phyloP scores from a whole-genome alignment of 2,113 vertebrate genomes.

The Etia nguti region DNA sequence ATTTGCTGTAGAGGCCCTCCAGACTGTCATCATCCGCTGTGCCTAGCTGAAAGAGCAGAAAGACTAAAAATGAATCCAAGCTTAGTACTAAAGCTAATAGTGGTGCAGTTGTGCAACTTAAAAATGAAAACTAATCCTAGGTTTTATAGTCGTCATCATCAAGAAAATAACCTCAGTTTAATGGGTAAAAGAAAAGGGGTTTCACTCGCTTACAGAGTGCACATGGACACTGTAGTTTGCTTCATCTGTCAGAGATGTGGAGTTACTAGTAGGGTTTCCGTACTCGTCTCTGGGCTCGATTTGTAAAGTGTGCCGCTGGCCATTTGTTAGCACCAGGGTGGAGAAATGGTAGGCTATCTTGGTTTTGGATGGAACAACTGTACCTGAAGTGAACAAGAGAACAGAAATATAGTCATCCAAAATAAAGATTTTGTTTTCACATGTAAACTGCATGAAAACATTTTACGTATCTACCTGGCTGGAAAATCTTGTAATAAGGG shows the following conservation, averaged over 20 bases:
- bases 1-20: slow-evolving; percentile 82
- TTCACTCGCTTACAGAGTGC: slow-evolving; percentile 65
- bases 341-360: slow-evolving; percentile 98
- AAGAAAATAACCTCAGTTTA: background rate
- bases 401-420: background rate
- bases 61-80: background rate
- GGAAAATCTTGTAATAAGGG: slow-evolving; percentile 96
- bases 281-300: slow-evolving; percentile 96
- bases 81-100: background rate
- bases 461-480: slow-evolving; percentile 78
- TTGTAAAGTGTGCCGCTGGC: slow-evolving; percentile 90
- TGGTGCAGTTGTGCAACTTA: background rate
- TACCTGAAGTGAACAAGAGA: slow-evolving; percentile 74
- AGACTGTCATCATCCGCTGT: slow-evolving; percentile 83
- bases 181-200: background rate
- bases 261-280: slow-evolving; percentile 94
- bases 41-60: slow-evolving; percentile 77
- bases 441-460: background rate
- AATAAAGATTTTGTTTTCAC: background rate
- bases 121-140: background rate
- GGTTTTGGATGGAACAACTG: slow-evolving; percentile 95
- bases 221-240: slow-evolving; percentile 84
- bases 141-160: background rate
- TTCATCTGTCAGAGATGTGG: slow-evolving; percentile 84
- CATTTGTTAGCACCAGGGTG: slow-evolving; percentile 90